Evolutionary conservation across 1,140 invertebrate species (phyloP).

Genomic region (Delia radicum): DNA sequence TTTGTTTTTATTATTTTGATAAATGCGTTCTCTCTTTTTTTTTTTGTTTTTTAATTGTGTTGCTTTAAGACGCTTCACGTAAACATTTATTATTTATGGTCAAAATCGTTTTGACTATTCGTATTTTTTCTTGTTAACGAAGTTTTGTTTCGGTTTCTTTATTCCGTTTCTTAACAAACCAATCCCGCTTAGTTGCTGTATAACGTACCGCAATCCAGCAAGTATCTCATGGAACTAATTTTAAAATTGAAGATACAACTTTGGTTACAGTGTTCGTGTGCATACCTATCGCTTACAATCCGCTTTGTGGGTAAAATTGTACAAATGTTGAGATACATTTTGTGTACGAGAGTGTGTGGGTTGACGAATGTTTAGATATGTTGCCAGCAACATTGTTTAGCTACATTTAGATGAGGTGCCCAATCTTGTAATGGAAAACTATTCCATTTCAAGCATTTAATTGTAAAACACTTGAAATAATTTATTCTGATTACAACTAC

Average conservation of each 20-base stretch:
- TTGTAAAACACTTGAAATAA: no score
- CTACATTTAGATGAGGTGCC: no score
- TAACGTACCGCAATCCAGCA: constrained; percentile 35
- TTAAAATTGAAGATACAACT: constrained; percentile 2
- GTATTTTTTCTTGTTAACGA: neutral
- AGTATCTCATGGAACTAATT: constrained; percentile 34
- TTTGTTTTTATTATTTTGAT: constrained; percentile 13
- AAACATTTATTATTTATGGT: neutral
- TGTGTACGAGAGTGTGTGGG: neutral
- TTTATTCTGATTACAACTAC: no score
- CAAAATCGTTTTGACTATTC: constrained; percentile 1
- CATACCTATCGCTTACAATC: no score
- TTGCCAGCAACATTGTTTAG: constrained; percentile 1
- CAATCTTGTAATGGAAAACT: neutral
- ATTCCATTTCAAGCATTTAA: no score
- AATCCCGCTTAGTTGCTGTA: neutral
- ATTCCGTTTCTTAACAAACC: no score
- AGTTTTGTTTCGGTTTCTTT: neutral
- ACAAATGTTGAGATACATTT: constrained; percentile 13
- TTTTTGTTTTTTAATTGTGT: neutral
- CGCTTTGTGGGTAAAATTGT: neutral
- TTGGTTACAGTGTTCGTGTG: neutral
- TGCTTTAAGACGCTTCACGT: neutral
- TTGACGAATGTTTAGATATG: neutral
- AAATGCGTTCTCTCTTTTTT: neutral